Conservation (phyloP, 2,888 invertebrate species). For the Aleiodes leptofemur region DNA sequence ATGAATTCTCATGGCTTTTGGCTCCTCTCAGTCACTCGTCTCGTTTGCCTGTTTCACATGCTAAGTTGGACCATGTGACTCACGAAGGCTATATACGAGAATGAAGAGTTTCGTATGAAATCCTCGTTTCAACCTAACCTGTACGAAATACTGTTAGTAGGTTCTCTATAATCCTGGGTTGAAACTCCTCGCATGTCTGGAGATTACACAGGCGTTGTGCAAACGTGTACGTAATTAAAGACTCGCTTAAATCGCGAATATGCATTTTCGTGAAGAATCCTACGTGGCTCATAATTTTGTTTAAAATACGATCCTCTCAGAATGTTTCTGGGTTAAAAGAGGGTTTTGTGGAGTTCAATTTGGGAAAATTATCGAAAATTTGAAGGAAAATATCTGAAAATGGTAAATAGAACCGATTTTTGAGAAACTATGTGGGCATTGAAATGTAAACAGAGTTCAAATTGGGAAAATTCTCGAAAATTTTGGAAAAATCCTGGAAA, state of each 20-base stretch:
- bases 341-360: no score
- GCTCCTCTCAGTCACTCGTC: no score
- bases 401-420: no score
- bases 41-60: no score
- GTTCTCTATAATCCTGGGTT: conserved; percentile 35
- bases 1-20: no score
- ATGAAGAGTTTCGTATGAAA: background rate
- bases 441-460: no score
- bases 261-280: conserved; percentile 35
- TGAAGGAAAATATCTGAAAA: no score
- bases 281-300: conserved; percentile 4
- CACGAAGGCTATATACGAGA: conserved; percentile 9
- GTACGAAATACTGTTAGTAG: conserved; percentile 11
- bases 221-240: conserved; percentile 42
- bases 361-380: no score
- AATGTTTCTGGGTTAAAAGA: no score
- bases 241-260: conserved; percentile 42
- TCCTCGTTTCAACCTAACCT: conserved; percentile 9
- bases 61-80: conserved; percentile 26
- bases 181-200: conserved; percentile 34
- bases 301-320: conserved; percentile 28
- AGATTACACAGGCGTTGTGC: conserved; percentile 40
- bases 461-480: no score
- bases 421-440: no score
- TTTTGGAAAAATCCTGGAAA: no score